Percentiles rank a stretch among this genome's conserved stretches.
Conservation (phyloP, 2,797 vertebrate genomes). For the Enteromius unitaeniatus region DNA sequence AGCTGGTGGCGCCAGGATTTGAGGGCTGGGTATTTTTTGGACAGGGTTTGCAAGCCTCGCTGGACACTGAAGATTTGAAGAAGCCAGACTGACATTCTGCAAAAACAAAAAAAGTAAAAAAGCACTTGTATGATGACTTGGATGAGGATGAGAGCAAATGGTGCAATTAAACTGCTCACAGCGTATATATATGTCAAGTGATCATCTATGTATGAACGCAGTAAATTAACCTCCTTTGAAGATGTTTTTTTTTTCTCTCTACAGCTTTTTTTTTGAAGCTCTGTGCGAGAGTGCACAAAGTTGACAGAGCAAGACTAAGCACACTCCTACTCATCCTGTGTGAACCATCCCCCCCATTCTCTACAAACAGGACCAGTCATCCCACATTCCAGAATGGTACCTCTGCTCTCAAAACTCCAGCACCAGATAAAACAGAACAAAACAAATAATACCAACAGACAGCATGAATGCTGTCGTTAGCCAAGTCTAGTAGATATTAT, state of each 20-base stretch:
- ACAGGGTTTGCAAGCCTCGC: slow-evolving; percentile 78
- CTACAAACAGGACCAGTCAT: slow-evolving; percentile 75
- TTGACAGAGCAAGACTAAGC: slow-evolving; percentile 51
- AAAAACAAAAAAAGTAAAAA: neutral
- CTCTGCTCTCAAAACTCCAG: slow-evolving; percentile 60
- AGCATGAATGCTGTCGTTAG: slow-evolving; percentile 33
- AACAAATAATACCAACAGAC: slow-evolving; percentile 54
- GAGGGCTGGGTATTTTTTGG: slow-evolving; percentile 81
- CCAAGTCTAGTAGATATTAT: neutral
- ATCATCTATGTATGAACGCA: slow-evolving; percentile 33
- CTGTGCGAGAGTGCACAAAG: slow-evolving; percentile 44
- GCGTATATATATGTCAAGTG: slow-evolving; percentile 29
- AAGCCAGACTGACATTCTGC: slow-evolving; percentile 86
- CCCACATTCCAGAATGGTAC: slow-evolving; percentile 75
- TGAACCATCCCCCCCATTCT: slow-evolving; percentile 64
- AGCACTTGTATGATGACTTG: slow-evolving; percentile 59
- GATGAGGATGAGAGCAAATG: slow-evolving; percentile 59
- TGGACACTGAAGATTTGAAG: slow-evolving; percentile 83
- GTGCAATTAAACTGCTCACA: slow-evolving; percentile 32
- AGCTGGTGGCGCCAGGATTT: slow-evolving; percentile 70
- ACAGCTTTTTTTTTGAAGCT: slow-evolving; percentile 15
- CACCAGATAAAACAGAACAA: slow-evolving; percentile 46
- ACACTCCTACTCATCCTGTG: slow-evolving; percentile 66
- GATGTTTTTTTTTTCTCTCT: slow-evolving; percentile 12
- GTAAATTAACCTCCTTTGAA: slow-evolving; percentile 48